phyloP scores from a whole-genome alignment of 2,888 invertebrate species.

The Agrotis exclamationis region DNA sequence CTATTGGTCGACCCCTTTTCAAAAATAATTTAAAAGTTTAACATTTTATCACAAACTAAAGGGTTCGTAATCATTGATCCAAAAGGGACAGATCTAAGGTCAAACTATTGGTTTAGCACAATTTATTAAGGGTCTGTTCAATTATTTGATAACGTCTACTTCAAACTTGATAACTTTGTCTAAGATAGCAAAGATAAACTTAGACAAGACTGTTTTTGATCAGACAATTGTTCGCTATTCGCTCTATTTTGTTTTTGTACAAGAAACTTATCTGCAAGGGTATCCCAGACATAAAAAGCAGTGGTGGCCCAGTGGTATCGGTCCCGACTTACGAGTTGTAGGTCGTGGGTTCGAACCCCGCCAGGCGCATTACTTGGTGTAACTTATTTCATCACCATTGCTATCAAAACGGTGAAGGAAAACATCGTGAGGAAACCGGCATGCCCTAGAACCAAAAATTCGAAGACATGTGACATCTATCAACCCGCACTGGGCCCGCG shows the following conservation, averaged over 20 bases:
- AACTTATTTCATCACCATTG: too few relatives aligned
- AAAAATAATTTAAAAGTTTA: slow-evolving; percentile 1
- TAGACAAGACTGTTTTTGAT: neutral
- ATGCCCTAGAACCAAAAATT: too few relatives aligned
- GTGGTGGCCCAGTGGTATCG: too few relatives aligned
- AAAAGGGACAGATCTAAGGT: neutral
- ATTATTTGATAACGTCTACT: slow-evolving; percentile 16
- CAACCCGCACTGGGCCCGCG: too few relatives aligned
- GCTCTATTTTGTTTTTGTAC: neutral
- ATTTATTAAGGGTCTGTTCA: slow-evolving; percentile 7
- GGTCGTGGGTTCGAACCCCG: too few relatives aligned
- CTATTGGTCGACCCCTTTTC: neutral
- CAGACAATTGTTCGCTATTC: neutral
- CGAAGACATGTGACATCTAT: too few relatives aligned
- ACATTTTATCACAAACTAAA: neutral
- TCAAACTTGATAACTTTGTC: neutral
- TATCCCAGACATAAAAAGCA: too few relatives aligned
- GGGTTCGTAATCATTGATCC: neutral
- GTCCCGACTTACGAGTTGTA: too few relatives aligned
- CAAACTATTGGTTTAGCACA: neutral
- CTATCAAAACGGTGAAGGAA: too few relatives aligned
- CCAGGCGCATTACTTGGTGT: too few relatives aligned
- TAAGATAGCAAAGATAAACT: neutral
- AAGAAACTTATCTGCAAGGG: neutral
- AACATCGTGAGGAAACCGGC: too few relatives aligned